A percentile compares a stretch with the other conserved stretches of the same genome.
These are phyloP conservation scores for Leuciscus idus DNA, from an alignment of 2,113 vertebrate genomes.

Conservation along the genomic window DNA sequence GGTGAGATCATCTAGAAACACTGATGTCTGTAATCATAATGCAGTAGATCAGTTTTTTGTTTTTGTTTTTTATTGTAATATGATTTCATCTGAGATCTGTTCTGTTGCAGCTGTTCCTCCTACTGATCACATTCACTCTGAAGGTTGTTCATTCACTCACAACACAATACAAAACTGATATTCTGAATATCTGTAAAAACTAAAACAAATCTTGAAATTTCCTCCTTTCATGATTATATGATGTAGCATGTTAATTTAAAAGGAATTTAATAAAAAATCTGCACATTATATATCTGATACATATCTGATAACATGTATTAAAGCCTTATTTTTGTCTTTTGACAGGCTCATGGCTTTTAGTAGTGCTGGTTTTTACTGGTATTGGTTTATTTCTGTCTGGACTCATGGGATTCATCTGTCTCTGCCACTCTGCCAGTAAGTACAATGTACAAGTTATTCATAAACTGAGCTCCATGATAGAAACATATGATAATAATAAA, in stretches of 20 bases:
- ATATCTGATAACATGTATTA: no score
- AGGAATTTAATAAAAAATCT: neutral
- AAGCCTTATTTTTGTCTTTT: neutral
- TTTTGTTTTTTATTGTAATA: neutral
- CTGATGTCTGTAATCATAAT: neutral
- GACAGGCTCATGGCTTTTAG: neutral
- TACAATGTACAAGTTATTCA: neutral
- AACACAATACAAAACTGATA: neutral
- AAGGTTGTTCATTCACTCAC: neutral
- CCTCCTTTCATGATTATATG: neutral
- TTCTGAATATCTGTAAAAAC: neutral
- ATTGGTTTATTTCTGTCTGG: conserved; percentile 1
- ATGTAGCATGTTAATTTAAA: neutral
- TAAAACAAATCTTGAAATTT: neutral
- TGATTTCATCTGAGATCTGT: neutral
- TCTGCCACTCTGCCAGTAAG: neutral
- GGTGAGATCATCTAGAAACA: neutral
- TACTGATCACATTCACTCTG: neutral
- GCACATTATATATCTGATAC: no score
- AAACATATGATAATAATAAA: conserved; percentile 8
- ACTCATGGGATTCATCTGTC: neutral
- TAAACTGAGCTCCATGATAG: neutral
- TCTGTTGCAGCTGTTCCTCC: neutral
- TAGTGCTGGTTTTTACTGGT: neutral
- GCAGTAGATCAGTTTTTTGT: neutral